Percentiles rank a stretch among this genome's conserved stretches.
Conservation (phyloP, 2,888 invertebrate genomes). For the Dione vanillae region DNA sequence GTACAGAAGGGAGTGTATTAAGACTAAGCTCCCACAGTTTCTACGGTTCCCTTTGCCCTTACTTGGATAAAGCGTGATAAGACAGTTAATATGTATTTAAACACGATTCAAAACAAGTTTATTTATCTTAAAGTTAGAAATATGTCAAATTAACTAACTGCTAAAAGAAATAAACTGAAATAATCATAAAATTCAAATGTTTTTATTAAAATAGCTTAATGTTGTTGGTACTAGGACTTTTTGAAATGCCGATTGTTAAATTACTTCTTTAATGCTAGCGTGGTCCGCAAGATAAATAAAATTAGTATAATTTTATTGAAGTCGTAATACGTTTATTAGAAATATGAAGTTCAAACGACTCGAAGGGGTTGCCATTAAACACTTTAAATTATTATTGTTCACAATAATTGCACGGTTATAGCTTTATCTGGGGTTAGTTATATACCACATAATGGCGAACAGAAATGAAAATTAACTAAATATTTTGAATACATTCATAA, state of each 20-base stretch:
- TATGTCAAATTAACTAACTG: too few species aligned
- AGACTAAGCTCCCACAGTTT: too few species aligned
- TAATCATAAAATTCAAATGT: not conserved
- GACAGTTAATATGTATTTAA: too few species aligned
- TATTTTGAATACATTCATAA: too few species aligned
- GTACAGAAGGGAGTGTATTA: too few species aligned
- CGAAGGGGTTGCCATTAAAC: constrained; percentile 18
- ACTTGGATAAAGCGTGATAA: too few species aligned
- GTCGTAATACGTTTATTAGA: constrained; percentile 14
- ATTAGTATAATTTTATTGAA: constrained; percentile 23
- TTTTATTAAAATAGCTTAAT: not conserved
- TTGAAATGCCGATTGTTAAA: constrained; percentile 9
- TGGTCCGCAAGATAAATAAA: constrained; percentile 19
- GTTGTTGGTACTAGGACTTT: not conserved
- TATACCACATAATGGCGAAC: not conserved
- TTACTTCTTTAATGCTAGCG: not conserved
- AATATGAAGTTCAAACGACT: constrained; percentile 5
- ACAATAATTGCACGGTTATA: not conserved
- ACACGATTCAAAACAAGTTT: too few species aligned
- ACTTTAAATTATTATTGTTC: not conserved
- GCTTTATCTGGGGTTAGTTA: not conserved
- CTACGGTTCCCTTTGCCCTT: too few species aligned
- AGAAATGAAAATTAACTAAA: not conserved
- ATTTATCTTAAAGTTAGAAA: too few species aligned
- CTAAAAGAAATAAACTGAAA: too few species aligned